Conservation (phyloP, 2,888 invertebrate genomes). For the Cordilura impudica region DNA sequence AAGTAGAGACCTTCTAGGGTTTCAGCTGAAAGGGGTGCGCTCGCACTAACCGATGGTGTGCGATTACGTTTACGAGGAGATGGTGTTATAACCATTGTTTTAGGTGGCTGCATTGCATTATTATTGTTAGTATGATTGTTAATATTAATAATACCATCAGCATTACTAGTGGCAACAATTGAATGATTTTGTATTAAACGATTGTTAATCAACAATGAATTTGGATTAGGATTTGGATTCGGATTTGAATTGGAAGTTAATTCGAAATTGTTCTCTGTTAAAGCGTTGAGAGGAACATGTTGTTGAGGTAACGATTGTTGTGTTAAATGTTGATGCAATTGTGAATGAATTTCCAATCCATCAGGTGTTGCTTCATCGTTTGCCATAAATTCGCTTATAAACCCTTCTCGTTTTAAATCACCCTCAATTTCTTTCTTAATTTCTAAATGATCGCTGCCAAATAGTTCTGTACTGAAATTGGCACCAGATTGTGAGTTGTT, state of each 20-base stretch:
- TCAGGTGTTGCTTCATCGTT: constrained; percentile 58
- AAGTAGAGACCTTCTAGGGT: constrained; percentile 68
- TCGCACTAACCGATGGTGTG: constrained; percentile 16
- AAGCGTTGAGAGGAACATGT: constrained; percentile 22
- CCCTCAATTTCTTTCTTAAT: constrained; percentile 54
- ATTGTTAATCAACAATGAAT: constrained; percentile 41
- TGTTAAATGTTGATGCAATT: constrained; percentile 65
- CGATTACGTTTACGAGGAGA: constrained; percentile 56
- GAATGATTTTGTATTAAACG: constrained; percentile 28
- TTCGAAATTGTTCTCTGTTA: constrained; percentile 46
- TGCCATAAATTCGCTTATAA: constrained; percentile 48
- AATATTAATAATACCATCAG: constrained; percentile 22
- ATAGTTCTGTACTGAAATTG: constrained; percentile 70
- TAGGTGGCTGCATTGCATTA: constrained; percentile 54
- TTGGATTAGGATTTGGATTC: constrained; percentile 38
- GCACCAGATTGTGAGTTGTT: constrained; percentile 54
- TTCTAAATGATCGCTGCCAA: constrained; percentile 69
- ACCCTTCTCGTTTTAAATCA: constrained; percentile 51
- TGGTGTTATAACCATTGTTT: constrained; percentile 16
- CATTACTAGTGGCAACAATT: constrained; percentile 7
- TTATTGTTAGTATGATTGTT: constrained; percentile 45
- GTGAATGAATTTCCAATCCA: constrained; percentile 49
- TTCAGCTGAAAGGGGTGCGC: constrained; percentile 57
- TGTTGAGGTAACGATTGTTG: constrained; percentile 36
- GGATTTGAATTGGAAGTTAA: not conserved